Evolutionary conservation across 2,797 vertebrate genomes (phyloP).

Genomic region (Eulemur coronatus): DNA sequence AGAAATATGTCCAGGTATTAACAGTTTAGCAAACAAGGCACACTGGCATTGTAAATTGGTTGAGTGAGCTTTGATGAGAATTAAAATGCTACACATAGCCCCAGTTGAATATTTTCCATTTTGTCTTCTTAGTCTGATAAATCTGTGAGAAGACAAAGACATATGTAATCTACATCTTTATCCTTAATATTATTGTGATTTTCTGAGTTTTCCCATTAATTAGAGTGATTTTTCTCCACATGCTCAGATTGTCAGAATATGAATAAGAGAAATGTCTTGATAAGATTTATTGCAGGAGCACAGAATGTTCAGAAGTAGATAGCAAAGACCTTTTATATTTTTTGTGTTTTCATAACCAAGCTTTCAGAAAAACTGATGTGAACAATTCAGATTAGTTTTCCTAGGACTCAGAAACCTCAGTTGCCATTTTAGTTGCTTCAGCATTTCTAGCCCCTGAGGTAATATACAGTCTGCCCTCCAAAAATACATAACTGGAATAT

Average conservation of each 20-base stretch:
- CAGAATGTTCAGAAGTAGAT: constrained; percentile 42
- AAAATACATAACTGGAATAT: constrained; percentile 7
- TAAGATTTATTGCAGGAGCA: constrained; percentile 50
- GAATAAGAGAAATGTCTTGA: constrained; percentile 55
- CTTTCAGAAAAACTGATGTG: constrained; percentile 56
- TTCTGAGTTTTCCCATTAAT: constrained; percentile 60
- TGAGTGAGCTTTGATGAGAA: constrained; percentile 73
- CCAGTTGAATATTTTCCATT: constrained; percentile 46
- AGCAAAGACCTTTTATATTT: constrained; percentile 22
- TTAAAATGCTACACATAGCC: constrained; percentile 35
- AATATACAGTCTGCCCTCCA: background rate
- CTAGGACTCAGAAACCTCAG: background rate
- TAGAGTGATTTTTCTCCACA: constrained; percentile 63
- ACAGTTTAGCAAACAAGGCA: constrained; percentile 27
- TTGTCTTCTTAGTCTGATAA: constrained; percentile 18
- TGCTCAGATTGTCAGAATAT: constrained; percentile 53
- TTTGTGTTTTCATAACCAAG: constrained; percentile 23
- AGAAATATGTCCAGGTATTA: constrained; percentile 39
- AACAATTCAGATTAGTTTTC: constrained; percentile 53
- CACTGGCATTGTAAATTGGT: constrained; percentile 58
- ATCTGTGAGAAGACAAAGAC: constrained; percentile 44
- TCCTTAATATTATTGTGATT: constrained; percentile 33
- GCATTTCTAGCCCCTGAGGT: constrained; percentile 4
- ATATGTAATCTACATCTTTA: constrained; percentile 33
- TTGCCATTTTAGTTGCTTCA: constrained; percentile 43